Base-by-base conservation (phyloP, 2,888 invertebrate species). In the Erpobdella octoculata region DNA sequence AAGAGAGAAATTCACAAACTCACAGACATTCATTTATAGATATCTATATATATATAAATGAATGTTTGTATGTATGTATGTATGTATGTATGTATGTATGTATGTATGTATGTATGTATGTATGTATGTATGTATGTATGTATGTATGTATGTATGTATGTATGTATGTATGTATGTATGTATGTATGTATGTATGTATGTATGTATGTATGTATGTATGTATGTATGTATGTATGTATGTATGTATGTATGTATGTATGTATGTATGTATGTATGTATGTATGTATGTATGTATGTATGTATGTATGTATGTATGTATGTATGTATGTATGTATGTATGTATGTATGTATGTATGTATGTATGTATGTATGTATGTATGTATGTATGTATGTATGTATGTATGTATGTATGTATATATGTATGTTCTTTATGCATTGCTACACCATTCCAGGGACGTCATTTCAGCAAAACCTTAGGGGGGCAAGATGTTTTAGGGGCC, bases 221-320 rank as follows among this genome's bases (percentile, higher is more conserved):
- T 41, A 15, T n/a, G n/a, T 41, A n/a, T 15, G n/a, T 41, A n/a
- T 41, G 46, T 41, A 15, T 12, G 46, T 41, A 41, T 41, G 46
- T 41, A 41, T n/a, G n/a, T 15, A n/a, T 12, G 46, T 41, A 41
- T n/a, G n/a, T 15, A 41, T 41, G n/a, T 41, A 41, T 41, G n/a
- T 41, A 15, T 15, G n/a, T 15, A n/a, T 41, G 46, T 41, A n/a
- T 41, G 46, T 41, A n/a, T 41, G 46, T 41, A n/a, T 41, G 46
- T 41, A n/a, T 41, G n/a, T 41, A n/a, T 41, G 46, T 41, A n/a
- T 41, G 46, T 41, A n/a, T 41, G 46, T 41, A n/a, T 41, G 46
- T 41, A n/a, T 41, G 46, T 41, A n/a, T 41, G 46, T 41, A n/a
- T 41, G 46, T 41, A 41, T 41, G 46, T 41, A 15, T 41, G 46